phyloP scores from a whole-genome alignment of 2,888 invertebrate species.

The Mimumesa dahlbomi region DNA sequence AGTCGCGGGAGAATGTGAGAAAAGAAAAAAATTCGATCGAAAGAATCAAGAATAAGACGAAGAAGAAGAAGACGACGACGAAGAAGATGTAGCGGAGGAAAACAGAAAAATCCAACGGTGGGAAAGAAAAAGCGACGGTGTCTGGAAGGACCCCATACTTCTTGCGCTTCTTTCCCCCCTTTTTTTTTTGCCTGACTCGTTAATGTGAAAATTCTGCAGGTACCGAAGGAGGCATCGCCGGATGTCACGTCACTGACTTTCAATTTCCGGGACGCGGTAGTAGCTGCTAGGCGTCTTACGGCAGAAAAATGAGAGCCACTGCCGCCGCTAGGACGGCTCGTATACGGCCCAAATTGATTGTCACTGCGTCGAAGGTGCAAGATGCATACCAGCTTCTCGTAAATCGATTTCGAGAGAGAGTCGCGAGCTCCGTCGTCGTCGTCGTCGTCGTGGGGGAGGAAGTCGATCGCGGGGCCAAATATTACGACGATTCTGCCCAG shows the following conservation, averaged over 20 bases:
- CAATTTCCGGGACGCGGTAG: constrained; percentile 73
- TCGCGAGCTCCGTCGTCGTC: neutral
- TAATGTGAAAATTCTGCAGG: constrained; percentile 65
- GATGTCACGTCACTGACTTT: constrained; percentile 76
- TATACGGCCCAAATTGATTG: constrained; percentile 62
- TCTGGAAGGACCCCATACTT: neutral
- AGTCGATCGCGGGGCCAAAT: constrained; percentile 45
- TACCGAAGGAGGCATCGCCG: constrained; percentile 55
- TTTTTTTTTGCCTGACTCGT: no score
- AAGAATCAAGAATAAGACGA: neutral
- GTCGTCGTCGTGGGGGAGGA: no score
- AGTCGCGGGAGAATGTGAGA: neutral
- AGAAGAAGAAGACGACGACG: neutral
- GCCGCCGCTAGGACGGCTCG: constrained; percentile 14
- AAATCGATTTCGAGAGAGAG: constrained; percentile 41
- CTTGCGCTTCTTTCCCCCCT: neutral
- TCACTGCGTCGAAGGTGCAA: constrained; percentile 59
- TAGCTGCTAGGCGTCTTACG: constrained; percentile 21
- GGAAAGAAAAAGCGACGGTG: neutral
- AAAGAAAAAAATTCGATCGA: neutral
- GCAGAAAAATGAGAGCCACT: constrained; percentile 45
- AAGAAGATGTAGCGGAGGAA: neutral
- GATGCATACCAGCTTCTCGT: constrained; percentile 52
- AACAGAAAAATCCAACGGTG: neutral
- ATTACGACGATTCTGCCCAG: constrained; percentile 22